Percentiles rank a stretch among this genome's conserved stretches.
Evolutionary conservation across 2,888 invertebrate species (phyloP).

Genomic region (Meghimatium bilineatum): DNA sequence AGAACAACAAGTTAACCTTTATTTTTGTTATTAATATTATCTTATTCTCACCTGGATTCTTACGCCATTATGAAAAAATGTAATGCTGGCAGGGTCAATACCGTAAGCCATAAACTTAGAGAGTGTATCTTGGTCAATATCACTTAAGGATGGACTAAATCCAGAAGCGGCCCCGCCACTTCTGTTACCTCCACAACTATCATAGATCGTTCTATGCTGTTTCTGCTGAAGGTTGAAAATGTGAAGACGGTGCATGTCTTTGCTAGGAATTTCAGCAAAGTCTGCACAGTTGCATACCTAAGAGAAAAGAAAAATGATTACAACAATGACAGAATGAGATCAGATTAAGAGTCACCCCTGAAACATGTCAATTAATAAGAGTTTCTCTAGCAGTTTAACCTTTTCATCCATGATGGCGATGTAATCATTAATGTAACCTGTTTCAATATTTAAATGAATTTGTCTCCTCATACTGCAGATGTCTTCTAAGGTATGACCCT

Average conservation of each 20-base stretch:
- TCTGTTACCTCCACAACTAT: background rate
- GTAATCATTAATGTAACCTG: too few species aligned
- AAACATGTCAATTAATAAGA: too few species aligned
- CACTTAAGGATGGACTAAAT: background rate
- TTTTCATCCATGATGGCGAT: too few species aligned
- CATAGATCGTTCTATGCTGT: background rate
- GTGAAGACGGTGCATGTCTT: conserved; percentile 52
- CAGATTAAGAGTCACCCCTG: too few species aligned
- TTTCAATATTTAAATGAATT: too few species aligned
- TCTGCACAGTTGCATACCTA: conserved; percentile 76
- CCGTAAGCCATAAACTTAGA: conserved; percentile 52
- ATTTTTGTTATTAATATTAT: background rate
- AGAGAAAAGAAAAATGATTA: background rate
- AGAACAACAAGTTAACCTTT: too few species aligned
- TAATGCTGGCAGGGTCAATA: conserved; percentile 56
- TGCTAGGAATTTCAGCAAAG: conserved; percentile 59
- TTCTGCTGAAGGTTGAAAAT: conserved; percentile 32
- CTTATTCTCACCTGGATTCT: conserved; percentile 37
- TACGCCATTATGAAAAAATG: conserved; percentile 46
- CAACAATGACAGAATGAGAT: too few species aligned
- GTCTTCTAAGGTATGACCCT: too few species aligned
- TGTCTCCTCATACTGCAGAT: too few species aligned
- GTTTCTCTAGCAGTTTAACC: too few species aligned
- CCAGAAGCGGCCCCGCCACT: background rate
- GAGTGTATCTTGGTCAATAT: conserved; percentile 31